These are phyloP conservation scores for Stigmatopora nigra DNA, from an alignment of 2,113 vertebrate genomes.

Conservation along the genomic window DNA sequence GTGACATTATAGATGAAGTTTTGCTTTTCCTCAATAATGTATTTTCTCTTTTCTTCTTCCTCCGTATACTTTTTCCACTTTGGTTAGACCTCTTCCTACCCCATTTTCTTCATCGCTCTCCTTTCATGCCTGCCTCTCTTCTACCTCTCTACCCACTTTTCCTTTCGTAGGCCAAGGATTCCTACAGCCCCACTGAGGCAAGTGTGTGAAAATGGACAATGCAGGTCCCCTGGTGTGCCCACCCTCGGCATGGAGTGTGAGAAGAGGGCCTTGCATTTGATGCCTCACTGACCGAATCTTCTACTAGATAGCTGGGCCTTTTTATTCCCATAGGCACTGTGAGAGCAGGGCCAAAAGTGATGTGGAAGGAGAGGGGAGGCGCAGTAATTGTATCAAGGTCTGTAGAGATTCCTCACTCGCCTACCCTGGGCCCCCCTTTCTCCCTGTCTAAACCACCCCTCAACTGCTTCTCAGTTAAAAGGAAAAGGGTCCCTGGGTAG, in stretches of 20 bases:
- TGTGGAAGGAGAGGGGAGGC: conserved; percentile 75
- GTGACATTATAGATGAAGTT: conserved; percentile 27
- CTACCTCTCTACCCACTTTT: conserved; percentile 45
- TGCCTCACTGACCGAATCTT: conserved; percentile 84
- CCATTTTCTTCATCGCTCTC: conserved; percentile 24
- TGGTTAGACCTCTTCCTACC: conserved; percentile 19
- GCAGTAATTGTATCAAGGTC: conserved; percentile 81
- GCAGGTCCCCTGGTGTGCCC: conserved; percentile 58
- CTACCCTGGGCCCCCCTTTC: conserved; percentile 13
- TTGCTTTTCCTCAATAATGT: conserved; percentile 43
- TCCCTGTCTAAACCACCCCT: conserved; percentile 47
- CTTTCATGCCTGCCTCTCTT: conserved; percentile 25
- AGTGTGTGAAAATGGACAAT: conserved; percentile 76
- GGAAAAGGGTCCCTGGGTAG: conserved; percentile 75
- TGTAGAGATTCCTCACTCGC: conserved; percentile 76
- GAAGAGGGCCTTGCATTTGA: conserved; percentile 79
- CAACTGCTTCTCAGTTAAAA: conserved; percentile 77
- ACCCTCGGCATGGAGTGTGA: conserved; percentile 66
- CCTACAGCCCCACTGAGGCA: conserved; percentile 60
- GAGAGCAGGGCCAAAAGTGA: conserved; percentile 73
- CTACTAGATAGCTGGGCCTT: conserved; percentile 70
- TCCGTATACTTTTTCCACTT: conserved; percentile 31
- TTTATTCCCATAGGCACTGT: conserved; percentile 75
- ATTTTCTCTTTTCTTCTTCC: conserved; percentile 27
- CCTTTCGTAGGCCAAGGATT: conserved; percentile 60